phyloP scores from a whole-genome alignment of 2,888 invertebrate species.

The Conomelus anceps region DNA sequence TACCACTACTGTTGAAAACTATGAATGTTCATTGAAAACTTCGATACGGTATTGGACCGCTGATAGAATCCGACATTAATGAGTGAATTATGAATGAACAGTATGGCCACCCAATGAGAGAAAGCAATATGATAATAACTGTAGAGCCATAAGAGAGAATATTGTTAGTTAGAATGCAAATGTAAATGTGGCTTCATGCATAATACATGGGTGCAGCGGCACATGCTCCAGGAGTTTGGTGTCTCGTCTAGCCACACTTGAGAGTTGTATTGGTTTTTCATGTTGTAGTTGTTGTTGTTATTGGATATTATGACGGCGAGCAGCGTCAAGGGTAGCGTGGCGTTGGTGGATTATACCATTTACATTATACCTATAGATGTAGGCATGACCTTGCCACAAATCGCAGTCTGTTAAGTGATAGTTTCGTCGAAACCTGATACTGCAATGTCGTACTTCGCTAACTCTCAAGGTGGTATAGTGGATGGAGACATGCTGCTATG shows the following conservation, averaged over 20 bases:
- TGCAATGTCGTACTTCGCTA: neutral
- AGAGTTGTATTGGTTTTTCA: neutral
- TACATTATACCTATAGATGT: neutral
- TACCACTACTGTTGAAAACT: neutral
- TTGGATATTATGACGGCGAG: neutral
- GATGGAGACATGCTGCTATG: too few species aligned
- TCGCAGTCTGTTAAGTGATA: neutral
- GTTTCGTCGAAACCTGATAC: neutral
- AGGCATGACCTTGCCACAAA: neutral
- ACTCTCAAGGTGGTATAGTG: too few species aligned
- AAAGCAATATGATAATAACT: neutral
- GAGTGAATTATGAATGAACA: neutral
- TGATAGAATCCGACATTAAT: neutral
- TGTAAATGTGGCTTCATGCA: neutral
- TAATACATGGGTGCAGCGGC: constrained; percentile 9
- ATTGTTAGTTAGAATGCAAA: constrained; percentile 4
- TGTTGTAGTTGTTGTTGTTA: neutral
- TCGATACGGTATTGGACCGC: neutral
- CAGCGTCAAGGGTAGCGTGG: neutral
- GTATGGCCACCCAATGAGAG: neutral
- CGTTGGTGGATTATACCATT: neutral
- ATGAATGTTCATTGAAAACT: neutral
- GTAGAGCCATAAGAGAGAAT: neutral
- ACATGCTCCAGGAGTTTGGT: constrained; percentile 8
- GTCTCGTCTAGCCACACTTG: neutral